phyloP scores from a whole-genome alignment of 2,113 vertebrate genomes.

The Grus americana region DNA sequence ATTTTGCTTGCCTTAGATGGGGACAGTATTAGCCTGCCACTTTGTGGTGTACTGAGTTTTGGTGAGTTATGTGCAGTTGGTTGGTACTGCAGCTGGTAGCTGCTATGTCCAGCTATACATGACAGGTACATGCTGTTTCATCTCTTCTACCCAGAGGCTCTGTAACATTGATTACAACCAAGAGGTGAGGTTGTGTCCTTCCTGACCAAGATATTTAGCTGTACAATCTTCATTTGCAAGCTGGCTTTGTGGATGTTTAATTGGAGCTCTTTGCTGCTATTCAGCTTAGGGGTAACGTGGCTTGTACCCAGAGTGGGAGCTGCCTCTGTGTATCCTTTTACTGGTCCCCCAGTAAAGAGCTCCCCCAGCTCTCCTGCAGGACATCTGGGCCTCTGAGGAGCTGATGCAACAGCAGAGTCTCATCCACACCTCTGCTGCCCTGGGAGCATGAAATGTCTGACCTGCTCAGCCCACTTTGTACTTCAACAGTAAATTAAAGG shows the following conservation, averaged over 20 bases:
- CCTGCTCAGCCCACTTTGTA: neutral
- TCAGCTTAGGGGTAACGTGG: neutral
- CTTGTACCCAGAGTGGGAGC: neutral
- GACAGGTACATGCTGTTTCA: neutral
- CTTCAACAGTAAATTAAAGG: constrained; percentile 54
- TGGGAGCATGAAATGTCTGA: neutral
- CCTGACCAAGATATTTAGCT: neutral
- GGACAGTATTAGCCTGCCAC: neutral
- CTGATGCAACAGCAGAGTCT: neutral
- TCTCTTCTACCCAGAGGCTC: neutral
- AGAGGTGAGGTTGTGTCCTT: neutral
- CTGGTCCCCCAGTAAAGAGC: too few relatives aligned
- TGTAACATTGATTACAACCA: neutral
- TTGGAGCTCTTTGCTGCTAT: neutral
- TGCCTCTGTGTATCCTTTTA: neutral
- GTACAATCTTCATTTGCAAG: neutral
- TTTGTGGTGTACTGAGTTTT: neutral
- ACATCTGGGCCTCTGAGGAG: neutral
- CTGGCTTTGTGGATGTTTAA: neutral
- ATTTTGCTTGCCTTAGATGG: neutral
- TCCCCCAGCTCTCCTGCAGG: neutral
- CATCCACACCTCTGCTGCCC: neutral
- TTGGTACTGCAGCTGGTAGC: neutral
- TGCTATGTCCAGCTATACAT: neutral
- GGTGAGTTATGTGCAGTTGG: neutral